A percentile compares a stretch with the other conserved stretches of the same genome.
phyloP scores from a whole-genome alignment of 2,113 vertebrate species.

The Mus pahari region DNA sequence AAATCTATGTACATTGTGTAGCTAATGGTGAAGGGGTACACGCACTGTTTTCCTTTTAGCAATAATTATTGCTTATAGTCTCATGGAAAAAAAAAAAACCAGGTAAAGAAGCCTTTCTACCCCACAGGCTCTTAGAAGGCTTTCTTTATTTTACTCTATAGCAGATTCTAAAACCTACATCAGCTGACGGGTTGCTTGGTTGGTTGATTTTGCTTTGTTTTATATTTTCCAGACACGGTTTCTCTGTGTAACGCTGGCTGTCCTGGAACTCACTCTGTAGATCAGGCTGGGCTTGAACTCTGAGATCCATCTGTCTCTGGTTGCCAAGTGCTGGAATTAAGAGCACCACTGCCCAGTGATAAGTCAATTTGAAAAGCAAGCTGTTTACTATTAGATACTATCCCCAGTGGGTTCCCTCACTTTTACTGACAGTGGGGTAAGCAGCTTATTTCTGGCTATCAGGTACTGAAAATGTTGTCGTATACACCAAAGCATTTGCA shows the following conservation, averaged over 20 bases:
- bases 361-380: background rate
- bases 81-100: slow-evolving; percentile 28
- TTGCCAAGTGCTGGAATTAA: background rate
- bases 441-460: background rate
- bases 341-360: background rate
- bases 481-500: background rate
- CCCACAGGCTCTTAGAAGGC: background rate
- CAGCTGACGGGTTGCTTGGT: background rate
- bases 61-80: background rate
- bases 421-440: background rate
- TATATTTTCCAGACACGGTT: background rate
- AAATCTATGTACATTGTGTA: background rate
- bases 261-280: background rate
- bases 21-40: background rate
- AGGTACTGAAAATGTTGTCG: background rate
- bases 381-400: background rate
- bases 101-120: background rate
- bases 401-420: background rate
- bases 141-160: background rate
- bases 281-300: background rate
- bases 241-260: background rate
- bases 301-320: background rate
- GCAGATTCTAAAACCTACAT: background rate
- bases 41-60: background rate
- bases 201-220: background rate